These are phyloP conservation scores for Drosophila ustulata DNA, from an alignment of 2,888 invertebrate species.

Conservation along the genomic window DNA sequence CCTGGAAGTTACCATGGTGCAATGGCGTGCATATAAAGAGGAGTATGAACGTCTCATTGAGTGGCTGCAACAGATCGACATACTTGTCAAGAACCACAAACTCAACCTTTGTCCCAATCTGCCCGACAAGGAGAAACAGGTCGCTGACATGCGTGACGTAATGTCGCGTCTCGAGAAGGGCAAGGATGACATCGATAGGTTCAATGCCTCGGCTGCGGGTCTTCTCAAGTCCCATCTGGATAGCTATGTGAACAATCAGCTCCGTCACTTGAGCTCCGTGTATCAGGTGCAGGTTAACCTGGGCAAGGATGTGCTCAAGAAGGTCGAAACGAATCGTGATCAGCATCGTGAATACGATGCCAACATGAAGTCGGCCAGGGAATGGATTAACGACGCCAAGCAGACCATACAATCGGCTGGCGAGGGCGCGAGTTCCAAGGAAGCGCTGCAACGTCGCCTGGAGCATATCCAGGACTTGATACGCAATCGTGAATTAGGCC, in stretches of 20 bases:
- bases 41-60: slow-evolving; percentile 96
- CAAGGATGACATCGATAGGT: slow-evolving; percentile 92
- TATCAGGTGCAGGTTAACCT: slow-evolving; percentile 95
- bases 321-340: slow-evolving; percentile 94
- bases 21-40: slow-evolving; percentile 96
- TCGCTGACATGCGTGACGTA: slow-evolving; percentile 92
- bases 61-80: slow-evolving; percentile 96
- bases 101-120: slow-evolving; percentile 92
- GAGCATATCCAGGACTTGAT: slow-evolving; percentile 92
- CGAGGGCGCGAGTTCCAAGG: slow-evolving; percentile 92
- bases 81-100: slow-evolving; percentile 95
- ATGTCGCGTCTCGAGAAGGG: slow-evolving; percentile 91
- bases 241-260: slow-evolving; percentile 94
- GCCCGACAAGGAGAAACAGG: slow-evolving; percentile 94
- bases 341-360: slow-evolving; percentile 93
- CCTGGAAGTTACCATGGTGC: slow-evolving; percentile 91
- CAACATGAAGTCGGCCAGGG: slow-evolving; percentile 90
- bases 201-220: slow-evolving; percentile 91
- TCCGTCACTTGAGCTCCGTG: slow-evolving; percentile 93
- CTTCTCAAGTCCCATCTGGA: slow-evolving; percentile 93
- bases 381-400: slow-evolving; percentile 95
- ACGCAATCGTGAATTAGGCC: slow-evolving; percentile 93
- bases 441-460: slow-evolving; percentile 92
- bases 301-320: slow-evolving; percentile 95
- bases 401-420: slow-evolving; percentile 92